Percentiles rank a stretch among this genome's conserved stretches.
Evolutionary conservation across 1,140 invertebrate species (phyloP).

Genomic region (Rhizoglyphus robini): DNA sequence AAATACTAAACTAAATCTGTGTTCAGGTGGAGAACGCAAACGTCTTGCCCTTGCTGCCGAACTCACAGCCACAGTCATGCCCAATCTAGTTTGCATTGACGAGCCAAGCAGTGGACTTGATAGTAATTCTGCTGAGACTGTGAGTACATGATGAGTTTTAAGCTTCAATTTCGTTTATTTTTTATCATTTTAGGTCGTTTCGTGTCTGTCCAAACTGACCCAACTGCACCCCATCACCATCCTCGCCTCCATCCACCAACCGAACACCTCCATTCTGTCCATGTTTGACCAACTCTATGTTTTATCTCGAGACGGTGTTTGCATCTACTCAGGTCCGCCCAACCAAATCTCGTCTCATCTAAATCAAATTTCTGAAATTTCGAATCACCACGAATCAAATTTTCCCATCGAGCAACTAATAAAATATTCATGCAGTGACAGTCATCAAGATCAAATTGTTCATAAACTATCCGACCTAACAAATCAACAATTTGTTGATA

Average conservation of each 20-base stretch:
- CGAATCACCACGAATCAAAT: background rate
- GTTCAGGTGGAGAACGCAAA: slow-evolving; percentile 70
- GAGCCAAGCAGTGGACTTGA: slow-evolving; percentile 39
- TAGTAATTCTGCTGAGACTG: slow-evolving; percentile 15
- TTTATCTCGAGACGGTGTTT: slow-evolving; percentile 5
- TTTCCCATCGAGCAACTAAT: slow-evolving; percentile 1
- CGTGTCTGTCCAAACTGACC: background rate
- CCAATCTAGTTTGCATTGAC: slow-evolving; percentile 26
- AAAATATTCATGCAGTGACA: slow-evolving; percentile 1
- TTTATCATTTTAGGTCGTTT: slow-evolving; percentile 9
- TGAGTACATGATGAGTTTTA: background rate
- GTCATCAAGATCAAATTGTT: background rate
- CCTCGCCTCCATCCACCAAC: slow-evolving; percentile 2
- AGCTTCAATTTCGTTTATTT: too few relatives aligned
- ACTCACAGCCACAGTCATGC: slow-evolving; percentile 48
- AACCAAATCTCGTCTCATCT: background rate
- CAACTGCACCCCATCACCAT: slow-evolving; percentile 2
- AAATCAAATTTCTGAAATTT: background rate
- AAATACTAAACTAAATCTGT: background rate
- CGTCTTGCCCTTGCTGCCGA: slow-evolving; percentile 85
- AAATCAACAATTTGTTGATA: background rate
- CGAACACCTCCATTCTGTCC: background rate
- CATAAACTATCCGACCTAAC: background rate
- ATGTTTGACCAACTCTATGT: slow-evolving; percentile 11
- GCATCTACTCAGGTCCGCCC: slow-evolving; percentile 3